Conservation (phyloP, 2,888 invertebrate species). For the Anodontia alba region DNA sequence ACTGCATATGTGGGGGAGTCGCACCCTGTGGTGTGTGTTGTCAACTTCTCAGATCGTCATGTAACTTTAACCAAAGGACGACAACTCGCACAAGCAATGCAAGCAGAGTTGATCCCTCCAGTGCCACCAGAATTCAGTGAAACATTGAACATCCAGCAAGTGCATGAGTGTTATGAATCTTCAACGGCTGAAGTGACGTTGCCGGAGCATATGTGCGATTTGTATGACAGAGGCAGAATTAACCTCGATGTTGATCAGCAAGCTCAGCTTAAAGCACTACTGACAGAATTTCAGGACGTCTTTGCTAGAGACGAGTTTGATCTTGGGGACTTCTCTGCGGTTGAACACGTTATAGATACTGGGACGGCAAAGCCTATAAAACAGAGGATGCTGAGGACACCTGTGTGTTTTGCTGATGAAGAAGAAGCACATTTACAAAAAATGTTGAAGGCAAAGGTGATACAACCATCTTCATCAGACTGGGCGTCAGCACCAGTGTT, state of each 20-base stretch:
- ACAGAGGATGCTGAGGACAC: background rate
- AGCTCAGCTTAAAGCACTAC: background rate
- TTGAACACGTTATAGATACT: background rate
- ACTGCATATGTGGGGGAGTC: background rate
- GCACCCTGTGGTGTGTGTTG: background rate
- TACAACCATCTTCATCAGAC: background rate
- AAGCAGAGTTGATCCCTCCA: background rate
- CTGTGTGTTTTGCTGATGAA: background rate
- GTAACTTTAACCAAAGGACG: background rate
- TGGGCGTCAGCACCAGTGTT: conserved; percentile 7
- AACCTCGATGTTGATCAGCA: background rate
- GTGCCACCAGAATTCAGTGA: background rate
- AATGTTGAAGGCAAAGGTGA: background rate
- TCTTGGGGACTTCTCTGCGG: background rate
- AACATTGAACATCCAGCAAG: background rate
- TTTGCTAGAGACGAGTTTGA: too few relatives aligned
- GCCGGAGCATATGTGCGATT: background rate
- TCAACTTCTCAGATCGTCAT: background rate
- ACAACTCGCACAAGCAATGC: background rate
- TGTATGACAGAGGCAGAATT: background rate
- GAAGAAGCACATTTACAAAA: background rate
- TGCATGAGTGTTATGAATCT: background rate
- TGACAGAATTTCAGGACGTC: too few relatives aligned
- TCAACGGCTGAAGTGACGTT: background rate
- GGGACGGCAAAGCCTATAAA: background rate